Evolutionary conservation across 2,797 vertebrate species (phyloP).

Genomic region (Ptychadena robeensis): DNA sequence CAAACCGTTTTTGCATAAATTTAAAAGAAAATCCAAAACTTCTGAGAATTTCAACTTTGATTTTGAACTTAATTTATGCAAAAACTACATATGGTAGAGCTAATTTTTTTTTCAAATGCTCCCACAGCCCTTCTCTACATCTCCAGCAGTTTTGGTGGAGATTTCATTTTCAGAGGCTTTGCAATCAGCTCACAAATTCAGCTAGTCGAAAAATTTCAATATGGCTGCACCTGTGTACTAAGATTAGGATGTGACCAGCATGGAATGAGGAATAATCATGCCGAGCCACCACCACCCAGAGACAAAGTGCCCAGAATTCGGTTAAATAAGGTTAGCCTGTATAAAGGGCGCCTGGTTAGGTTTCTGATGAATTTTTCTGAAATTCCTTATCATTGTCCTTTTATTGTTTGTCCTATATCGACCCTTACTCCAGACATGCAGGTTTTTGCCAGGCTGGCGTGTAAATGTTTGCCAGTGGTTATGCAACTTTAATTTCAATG

Average conservation of each 20-base stretch:
- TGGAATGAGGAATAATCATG: neutral
- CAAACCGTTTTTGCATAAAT: too few relatives aligned
- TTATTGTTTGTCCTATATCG: constrained; percentile 1
- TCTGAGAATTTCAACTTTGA: too few relatives aligned
- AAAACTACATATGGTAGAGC: too few relatives aligned
- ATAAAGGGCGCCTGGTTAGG: constrained; percentile 3
- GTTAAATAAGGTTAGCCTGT: neutral
- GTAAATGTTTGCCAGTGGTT: constrained; percentile 20
- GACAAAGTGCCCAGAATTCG: too few relatives aligned
- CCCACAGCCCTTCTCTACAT: too few relatives aligned
- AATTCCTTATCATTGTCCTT: constrained; percentile 2
- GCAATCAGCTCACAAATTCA: too few relatives aligned
- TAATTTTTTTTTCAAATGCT: too few relatives aligned
- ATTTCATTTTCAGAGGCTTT: too few relatives aligned
- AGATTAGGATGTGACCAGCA: neutral
- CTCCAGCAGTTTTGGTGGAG: neutral
- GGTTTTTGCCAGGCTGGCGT: neutral
- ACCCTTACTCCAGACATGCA: neutral
- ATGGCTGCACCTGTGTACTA: neutral
- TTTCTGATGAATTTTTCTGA: neutral
- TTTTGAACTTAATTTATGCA: too few relatives aligned
- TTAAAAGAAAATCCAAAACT: too few relatives aligned
- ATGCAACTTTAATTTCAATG: neutral
- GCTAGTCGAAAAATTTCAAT: neutral
- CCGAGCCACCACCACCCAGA: neutral